These are phyloP conservation scores for Sarcophaga caerulescens DNA, from an alignment of 2,888 invertebrate species.

Conservation along the genomic window DNA sequence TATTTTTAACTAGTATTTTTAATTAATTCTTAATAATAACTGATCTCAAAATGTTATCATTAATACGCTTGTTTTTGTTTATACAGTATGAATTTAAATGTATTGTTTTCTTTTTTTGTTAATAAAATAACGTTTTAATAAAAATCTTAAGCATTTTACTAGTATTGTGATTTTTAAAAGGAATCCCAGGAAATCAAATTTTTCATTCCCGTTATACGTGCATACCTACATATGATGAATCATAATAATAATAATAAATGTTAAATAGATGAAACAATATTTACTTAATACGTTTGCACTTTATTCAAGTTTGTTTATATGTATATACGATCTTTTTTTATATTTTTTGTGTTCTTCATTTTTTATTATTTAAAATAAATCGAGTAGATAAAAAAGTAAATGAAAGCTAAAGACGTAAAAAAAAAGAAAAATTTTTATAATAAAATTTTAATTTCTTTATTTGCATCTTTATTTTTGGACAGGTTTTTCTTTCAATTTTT, in stretches of 20 bases:
- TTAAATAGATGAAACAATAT: conserved; percentile 48
- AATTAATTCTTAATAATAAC: no score
- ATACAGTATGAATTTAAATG: no score
- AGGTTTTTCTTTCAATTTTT: neutral
- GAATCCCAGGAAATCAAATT: no score
- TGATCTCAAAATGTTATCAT: no score
- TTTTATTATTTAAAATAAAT: conserved; percentile 46
- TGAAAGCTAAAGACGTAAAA: neutral
- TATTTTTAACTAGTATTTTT: no score
- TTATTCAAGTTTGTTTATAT: conserved; percentile 24
- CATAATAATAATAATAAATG: conserved; percentile 26
- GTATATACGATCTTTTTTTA: conserved; percentile 9
- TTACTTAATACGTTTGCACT: conserved; percentile 47
- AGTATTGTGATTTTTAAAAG: no score
- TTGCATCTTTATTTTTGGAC: neutral
- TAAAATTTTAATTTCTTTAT: conserved; percentile 22
- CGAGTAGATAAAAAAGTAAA: conserved; percentile 27
- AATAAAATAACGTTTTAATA: no score
- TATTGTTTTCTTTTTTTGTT: no score
- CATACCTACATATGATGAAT: neutral
- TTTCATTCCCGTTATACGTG: no score
- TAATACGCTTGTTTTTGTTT: no score
- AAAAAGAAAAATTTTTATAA: conserved; percentile 5
- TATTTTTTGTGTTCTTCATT: conserved; percentile 9
- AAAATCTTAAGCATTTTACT: no score